Evolutionary conservation across 2,888 invertebrate genomes (phyloP).

Genomic region (Tenthredo livida): DNA sequence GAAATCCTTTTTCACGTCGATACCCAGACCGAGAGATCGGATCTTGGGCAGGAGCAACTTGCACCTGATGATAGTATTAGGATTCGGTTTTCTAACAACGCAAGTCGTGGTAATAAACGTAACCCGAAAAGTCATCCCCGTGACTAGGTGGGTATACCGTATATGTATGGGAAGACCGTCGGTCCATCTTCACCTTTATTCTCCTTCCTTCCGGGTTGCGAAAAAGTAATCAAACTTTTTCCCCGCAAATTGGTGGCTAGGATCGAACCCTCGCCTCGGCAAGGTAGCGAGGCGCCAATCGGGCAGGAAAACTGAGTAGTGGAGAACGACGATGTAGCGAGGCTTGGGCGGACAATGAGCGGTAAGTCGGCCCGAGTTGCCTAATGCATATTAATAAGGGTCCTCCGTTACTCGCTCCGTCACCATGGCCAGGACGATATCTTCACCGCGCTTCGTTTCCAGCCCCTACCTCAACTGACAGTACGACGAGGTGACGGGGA

Average conservation of each 20-base stretch:
- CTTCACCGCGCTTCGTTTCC: conserved; percentile 57
- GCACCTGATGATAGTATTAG: conserved; percentile 3
- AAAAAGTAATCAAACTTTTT: conserved; percentile 64
- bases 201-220: conserved; percentile 26
- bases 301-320: conserved; percentile 63
- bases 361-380: conserved; percentile 68
- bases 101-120: conserved; percentile 9
- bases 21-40: background rate
- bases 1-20: conserved; percentile 65
- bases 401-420: conserved; percentile 15
- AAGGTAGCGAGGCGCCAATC: conserved; percentile 60
- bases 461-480: conserved; percentile 2
- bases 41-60: conserved; percentile 5
- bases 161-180: background rate
- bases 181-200: conserved; percentile 19
- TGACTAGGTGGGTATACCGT: background rate
- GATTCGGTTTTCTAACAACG: conserved; percentile 15
- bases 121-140: conserved; percentile 23
- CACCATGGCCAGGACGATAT: conserved; percentile 51
- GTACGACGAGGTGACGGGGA: conserved; percentile 25
- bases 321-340: conserved; percentile 49
- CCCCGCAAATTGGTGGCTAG: conserved; percentile 60
- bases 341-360: conserved; percentile 67
- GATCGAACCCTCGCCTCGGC: conserved; percentile 37
- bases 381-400: conserved; percentile 73